Evolutionary conservation across 2,797 vertebrate species (phyloP).

Genomic region (Sparidentex hasta): DNA sequence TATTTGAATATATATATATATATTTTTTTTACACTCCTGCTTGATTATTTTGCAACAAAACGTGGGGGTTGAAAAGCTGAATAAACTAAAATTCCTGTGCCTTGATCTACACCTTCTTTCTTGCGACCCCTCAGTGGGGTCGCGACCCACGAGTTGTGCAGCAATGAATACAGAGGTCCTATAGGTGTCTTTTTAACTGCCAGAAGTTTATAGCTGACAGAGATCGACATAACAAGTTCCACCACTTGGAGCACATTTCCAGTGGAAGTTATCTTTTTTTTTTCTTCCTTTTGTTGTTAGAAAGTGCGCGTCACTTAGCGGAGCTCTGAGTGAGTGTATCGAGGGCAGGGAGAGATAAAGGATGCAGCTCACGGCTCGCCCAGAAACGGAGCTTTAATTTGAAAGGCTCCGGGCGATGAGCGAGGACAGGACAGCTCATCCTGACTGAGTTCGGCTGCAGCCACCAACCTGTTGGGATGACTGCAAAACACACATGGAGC

Average conservation of each 20-base stretch:
- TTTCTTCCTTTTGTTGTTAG: slow-evolving; percentile 74
- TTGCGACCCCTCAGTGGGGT: background rate
- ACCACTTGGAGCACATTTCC: slow-evolving; percentile 19
- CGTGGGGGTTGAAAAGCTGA: background rate
- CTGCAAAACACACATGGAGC: background rate
- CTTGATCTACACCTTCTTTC: too few species aligned
- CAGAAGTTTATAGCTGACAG: background rate
- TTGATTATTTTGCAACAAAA: too few species aligned
- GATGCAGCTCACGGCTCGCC: slow-evolving; percentile 65
- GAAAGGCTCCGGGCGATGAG: slow-evolving; percentile 52
- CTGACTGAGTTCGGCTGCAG: slow-evolving; percentile 45
- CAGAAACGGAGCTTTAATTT: slow-evolving; percentile 63
- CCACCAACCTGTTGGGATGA: slow-evolving; percentile 70
- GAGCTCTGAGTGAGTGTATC: slow-evolving; percentile 45
- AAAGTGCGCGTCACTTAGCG: slow-evolving; percentile 58
- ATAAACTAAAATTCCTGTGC: background rate
- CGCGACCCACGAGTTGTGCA: slow-evolving; percentile 12
- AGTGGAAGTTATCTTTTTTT: slow-evolving; percentile 7
- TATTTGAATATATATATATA: too few species aligned
- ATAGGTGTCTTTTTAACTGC: background rate
- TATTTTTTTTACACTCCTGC: too few species aligned
- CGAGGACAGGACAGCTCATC: slow-evolving; percentile 53
- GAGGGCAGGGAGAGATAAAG: slow-evolving; percentile 58
- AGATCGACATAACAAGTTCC: background rate
- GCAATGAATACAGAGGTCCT: background rate